Evolutionary conservation across 2,888 invertebrate genomes (phyloP), one percentile per base, ranked within the genome.

Genomic region (Molorchus minor): DNA sequence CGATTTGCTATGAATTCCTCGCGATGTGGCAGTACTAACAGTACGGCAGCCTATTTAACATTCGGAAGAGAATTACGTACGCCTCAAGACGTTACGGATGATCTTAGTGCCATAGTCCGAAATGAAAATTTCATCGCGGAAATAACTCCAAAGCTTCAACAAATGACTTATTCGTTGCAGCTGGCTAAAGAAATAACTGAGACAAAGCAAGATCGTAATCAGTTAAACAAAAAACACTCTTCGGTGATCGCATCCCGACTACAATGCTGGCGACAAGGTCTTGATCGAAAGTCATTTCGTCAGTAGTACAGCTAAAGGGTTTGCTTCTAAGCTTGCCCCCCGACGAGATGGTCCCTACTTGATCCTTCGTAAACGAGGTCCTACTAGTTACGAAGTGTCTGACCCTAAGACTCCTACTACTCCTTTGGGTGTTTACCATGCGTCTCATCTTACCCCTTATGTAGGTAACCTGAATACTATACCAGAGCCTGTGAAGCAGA

Each of bases 1-100:
- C 57, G 79, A 0, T 81, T 80, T 47, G 77, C 78, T 0, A 76
- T 80, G 72, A 81, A 80, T 41, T 73, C 76, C 0, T 68, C 1
- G 10, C 3, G 8, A 5, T 56, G 63, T 36, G 15, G 53, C 10
- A 49, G 46, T 20, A 65, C 63, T 1, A 73, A 73, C 0, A 67
- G 62, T 13, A 67, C 75, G 0, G 66, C 79, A 2, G 77, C 79
- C 0, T 78, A 67, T 30, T 40, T 79, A 1, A 54, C 41, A 2
- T 61, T 52, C 12, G 63, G 43, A 3, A 17, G 55, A 40, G 54
- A 63, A 25, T 13, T 62, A 12, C 40, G 58, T 8, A 38, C 59
- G 16, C 55, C 55, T 1, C 30, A 56, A 56, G 79, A 79, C 13
- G 59, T 54, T 3, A 8, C 17, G 17, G 8, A 30, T n/a, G 61